Conservation (phyloP, 1,140 invertebrate genomes). For the Orussus abietinus region DNA sequence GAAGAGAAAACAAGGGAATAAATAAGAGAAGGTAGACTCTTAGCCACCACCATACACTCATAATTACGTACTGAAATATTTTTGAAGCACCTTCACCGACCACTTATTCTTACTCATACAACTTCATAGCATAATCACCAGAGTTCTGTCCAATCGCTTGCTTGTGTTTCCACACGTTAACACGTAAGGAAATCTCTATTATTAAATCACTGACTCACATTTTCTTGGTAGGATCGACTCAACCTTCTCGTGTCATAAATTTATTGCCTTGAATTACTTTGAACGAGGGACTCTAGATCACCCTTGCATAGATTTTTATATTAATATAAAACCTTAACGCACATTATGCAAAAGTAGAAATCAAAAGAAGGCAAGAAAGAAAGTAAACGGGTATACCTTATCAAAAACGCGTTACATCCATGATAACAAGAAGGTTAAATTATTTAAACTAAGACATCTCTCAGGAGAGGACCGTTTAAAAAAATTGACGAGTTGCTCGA, state of each 20-base stretch:
- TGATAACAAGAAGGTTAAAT: too few relatives aligned
- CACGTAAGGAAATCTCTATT: slow-evolving; percentile 29
- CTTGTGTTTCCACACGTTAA: too few relatives aligned
- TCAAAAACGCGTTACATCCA: slow-evolving; percentile 7
- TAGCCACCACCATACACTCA: slow-evolving; percentile 4
- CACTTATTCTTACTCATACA: slow-evolving; percentile 12
- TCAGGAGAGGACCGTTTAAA: too few relatives aligned
- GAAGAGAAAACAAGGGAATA: too few relatives aligned
- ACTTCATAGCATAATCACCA: neutral
- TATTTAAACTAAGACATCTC: too few relatives aligned
- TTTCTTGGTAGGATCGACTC: slow-evolving; percentile 29
- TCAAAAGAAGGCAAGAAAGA: slow-evolving; percentile 7
- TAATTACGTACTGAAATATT: slow-evolving; percentile 9
- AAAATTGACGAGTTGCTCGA: too few relatives aligned
- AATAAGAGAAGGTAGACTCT: neutral
- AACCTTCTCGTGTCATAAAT: slow-evolving; percentile 5
- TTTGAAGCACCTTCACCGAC: slow-evolving; percentile 9
- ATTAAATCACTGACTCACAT: slow-evolving; percentile 36
- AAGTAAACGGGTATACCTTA: slow-evolving; percentile 6
- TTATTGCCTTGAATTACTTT: neutral
- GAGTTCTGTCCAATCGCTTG: neutral
- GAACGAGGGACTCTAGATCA: too few relatives aligned
- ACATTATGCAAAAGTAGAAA: slow-evolving; percentile 1
- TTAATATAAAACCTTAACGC: slow-evolving; percentile 3
- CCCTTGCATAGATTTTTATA: too few relatives aligned